A percentile compares a stretch with the other conserved stretches of the same genome.
These are phyloP conservation scores for Rhaphigaster nebulosa DNA, from an alignment of 2,888 invertebrate genomes.

Conservation along the genomic window DNA sequence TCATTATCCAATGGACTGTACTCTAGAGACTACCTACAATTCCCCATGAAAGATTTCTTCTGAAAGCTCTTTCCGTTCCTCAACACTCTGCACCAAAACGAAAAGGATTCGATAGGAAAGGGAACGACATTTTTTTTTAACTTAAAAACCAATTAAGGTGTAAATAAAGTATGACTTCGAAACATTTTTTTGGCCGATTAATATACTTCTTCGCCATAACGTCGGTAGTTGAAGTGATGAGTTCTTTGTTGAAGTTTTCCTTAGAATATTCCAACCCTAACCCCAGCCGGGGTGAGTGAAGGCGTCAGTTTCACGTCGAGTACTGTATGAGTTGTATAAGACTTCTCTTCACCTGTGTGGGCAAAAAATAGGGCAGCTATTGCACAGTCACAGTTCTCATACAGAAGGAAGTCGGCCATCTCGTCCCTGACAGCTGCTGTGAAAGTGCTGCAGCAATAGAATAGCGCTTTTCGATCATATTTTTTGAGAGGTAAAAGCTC, in stretches of 20 bases:
- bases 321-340: background rate
- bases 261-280: background rate
- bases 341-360: slow-evolving; percentile 17
- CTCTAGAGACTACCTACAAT: too few relatives aligned
- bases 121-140: too few relatives aligned
- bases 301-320: background rate
- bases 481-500: background rate
- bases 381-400: slow-evolving; percentile 24
- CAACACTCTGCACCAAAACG: too few relatives aligned
- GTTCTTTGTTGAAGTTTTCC: background rate
- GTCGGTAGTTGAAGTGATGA: too few relatives aligned
- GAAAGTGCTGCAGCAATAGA: background rate
- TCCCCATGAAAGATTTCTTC: too few relatives aligned
- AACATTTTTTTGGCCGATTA: too few relatives aligned
- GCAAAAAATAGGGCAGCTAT: slow-evolving; percentile 29
- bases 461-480: background rate
- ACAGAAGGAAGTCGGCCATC: slow-evolving; percentile 6
- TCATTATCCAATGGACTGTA: too few relatives aligned
- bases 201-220: too few relatives aligned
- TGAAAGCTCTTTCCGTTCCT: too few relatives aligned
- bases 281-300: background rate
- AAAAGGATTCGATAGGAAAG: too few relatives aligned
- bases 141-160: too few relatives aligned
- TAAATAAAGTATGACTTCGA: too few relatives aligned
- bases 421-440: slow-evolving; percentile 27